A percentile compares a stretch with the other conserved stretches of the same genome.
Conservation (phyloP, 1,140 invertebrate genomes). For the Panonychus citri region DNA sequence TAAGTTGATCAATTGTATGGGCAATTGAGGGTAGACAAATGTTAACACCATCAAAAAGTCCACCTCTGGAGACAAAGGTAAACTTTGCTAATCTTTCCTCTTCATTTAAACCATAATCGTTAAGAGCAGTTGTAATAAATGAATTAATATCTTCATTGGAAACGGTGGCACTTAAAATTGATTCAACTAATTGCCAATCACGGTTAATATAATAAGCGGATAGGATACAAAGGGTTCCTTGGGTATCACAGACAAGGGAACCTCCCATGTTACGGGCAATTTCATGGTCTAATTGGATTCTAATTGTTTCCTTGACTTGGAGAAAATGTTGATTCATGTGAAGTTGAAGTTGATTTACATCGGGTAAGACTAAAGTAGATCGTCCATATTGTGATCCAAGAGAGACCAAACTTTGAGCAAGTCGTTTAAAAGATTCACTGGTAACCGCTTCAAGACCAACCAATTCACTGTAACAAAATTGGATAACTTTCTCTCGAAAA, state of each 20-base stretch:
- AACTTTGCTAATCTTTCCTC: constrained; percentile 7
- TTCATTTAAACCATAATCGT: constrained; percentile 5
- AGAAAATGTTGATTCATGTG: background rate
- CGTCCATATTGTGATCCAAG: background rate
- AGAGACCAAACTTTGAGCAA: constrained; percentile 2
- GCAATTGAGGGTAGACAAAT: constrained; percentile 9
- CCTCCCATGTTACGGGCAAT: constrained; percentile 5
- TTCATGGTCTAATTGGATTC: background rate
- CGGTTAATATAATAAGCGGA: constrained; percentile 6
- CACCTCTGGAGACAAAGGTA: constrained; percentile 9
- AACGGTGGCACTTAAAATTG: constrained; percentile 2
- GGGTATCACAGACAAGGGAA: constrained; percentile 8
- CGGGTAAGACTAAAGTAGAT: constrained; percentile 1
- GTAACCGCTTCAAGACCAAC: constrained; percentile 1
- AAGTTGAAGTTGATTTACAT: background rate
- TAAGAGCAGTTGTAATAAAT: constrained; percentile 7
- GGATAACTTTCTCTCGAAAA: constrained; percentile 2
- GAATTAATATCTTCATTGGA: constrained; percentile 2
- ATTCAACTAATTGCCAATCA: constrained; percentile 7
- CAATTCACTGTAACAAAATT: constrained; percentile 8
- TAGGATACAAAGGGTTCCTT: constrained; percentile 7
- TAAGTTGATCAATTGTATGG: constrained; percentile 6
- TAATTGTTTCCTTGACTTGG: background rate
- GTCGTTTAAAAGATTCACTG: constrained; percentile 4
- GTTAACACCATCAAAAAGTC: constrained; percentile 9